Evolutionary conservation across 2,113 vertebrate genomes (phyloP), one percentile per base, ranked within the genome.

Genomic region (Epinephelus lanceolatus): DNA sequence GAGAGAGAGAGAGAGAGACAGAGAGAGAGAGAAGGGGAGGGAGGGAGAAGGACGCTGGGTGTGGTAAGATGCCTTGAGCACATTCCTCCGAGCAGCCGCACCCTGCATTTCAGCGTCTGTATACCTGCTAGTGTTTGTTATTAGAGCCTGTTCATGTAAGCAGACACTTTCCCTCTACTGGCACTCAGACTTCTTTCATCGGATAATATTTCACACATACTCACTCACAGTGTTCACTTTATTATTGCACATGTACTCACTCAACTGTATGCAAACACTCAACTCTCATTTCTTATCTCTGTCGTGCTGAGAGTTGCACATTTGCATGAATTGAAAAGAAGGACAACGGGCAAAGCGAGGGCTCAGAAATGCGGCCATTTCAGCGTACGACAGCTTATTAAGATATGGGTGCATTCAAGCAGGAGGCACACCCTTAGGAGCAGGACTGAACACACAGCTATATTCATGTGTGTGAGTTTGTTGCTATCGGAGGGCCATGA

Each of bases 31-130:
- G 19, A 15, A 8, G 27, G 47, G 2, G 70, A 60, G 76, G 1
- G 63, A 51, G 62, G 13, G 23, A 76, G 56, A 25, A 30, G 15
- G 47, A 37, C 5, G 2, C 30, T 81, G 87, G 91, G 91, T 92
- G 94, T 90, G 90, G 82, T 80, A 53, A 82, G 83, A 88, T 71
- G 94, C 94, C 93, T 81, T 71, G 40, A 89, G 93, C 94, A 73
- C 89, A 94, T 94, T 94, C 94, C 82, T 84, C 21, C 6, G 0
- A 73, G 76, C 66, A 1, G 75, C 88, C 89, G 86, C 93, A 52
- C 93, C 93, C 90, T 86, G 71, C 0, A 1, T 80, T 81, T 76
- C 76, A 81, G 73, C 37, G 47, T 78, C 86, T 83, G 42, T 82
- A 19, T 92, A 93, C 88, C 86, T 90, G 89, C 62, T 60, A 6